phyloP scores from a whole-genome alignment of 2,113 vertebrate genomes.

The Phycodurus eques region DNA sequence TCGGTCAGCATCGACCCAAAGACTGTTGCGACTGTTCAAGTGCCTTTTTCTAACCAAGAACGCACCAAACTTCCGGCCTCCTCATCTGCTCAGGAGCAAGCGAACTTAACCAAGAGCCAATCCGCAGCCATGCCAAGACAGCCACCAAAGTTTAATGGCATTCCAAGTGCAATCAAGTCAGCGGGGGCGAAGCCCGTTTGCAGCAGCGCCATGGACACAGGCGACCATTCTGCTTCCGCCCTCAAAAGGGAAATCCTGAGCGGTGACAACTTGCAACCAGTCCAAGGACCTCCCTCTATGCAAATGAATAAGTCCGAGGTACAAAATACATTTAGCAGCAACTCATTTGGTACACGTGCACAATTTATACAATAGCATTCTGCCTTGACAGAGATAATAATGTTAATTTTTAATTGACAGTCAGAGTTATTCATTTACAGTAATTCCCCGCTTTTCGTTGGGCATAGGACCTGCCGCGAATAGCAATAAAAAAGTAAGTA shows the following conservation, averaged over 20 bases:
- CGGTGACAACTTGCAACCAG: slow-evolving; percentile 8
- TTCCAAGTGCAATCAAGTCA: slow-evolving; percentile 5
- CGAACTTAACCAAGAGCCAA: slow-evolving; percentile 30
- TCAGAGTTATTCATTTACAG: not conserved
- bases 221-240: not conserved
- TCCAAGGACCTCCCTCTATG: not conserved
- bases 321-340: not conserved
- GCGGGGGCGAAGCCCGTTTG: not conserved
- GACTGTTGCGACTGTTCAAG: slow-evolving; percentile 64
- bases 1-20: slow-evolving; percentile 12
- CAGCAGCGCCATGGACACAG: not conserved
- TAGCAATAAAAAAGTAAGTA: not conserved
- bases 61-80: slow-evolving; percentile 15
- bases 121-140: slow-evolving; percentile 22
- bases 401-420: not conserved
- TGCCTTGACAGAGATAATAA: not conserved
- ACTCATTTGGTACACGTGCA: not conserved
- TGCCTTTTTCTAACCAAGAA: slow-evolving; percentile 73
- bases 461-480: not conserved
- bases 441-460: not conserved
- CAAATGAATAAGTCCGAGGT: not conserved
- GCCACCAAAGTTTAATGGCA: not conserved
- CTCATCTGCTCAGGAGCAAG: slow-evolving; percentile 15
- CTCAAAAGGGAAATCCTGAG: slow-evolving; percentile 2
- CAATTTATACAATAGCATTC: not conserved